Evolutionary conservation across 2,797 vertebrate species (phyloP).

Genomic region (Clarias fuscus): DNA sequence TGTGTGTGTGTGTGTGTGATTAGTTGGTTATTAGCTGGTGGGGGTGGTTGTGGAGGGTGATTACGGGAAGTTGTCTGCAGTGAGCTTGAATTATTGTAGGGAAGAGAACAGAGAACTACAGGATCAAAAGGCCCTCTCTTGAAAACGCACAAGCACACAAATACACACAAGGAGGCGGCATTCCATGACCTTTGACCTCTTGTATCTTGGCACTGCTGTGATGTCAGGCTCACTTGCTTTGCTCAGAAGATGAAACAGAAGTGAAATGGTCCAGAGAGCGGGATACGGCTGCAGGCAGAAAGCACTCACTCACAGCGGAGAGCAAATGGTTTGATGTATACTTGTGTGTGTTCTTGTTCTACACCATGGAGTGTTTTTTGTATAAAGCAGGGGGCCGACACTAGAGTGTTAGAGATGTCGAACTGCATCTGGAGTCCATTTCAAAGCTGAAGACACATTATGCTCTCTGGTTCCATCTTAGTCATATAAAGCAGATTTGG

Average conservation of each 20-base stretch:
- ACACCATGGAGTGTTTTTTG: background rate
- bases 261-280: slow-evolving; percentile 38
- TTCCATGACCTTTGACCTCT: slow-evolving; percentile 67
- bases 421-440: background rate
- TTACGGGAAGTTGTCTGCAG: slow-evolving; percentile 2
- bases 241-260: slow-evolving; percentile 55
- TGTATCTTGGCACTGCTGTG: slow-evolving; percentile 66
- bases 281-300: background rate
- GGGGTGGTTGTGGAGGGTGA: background rate
- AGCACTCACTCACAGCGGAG: background rate
- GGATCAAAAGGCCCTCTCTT: slow-evolving; percentile 62
- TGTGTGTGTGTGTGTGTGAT: slow-evolving; percentile 18
- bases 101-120: slow-evolving; percentile 60
- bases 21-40: background rate
- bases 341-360: background rate
- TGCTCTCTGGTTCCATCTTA: slow-evolving; percentile 48
- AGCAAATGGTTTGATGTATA: too few species aligned
- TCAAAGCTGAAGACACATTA: slow-evolving; percentile 13
- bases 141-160: slow-evolving; percentile 57
- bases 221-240: slow-evolving; percentile 60
- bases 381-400: background rate
- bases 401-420: background rate
- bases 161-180: slow-evolving; percentile 50
- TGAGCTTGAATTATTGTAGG: slow-evolving; percentile 56
- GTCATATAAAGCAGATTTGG: slow-evolving; percentile 77